Conservation (phyloP, 2,797 vertebrate species). For the Phylloscopus collybita region DNA sequence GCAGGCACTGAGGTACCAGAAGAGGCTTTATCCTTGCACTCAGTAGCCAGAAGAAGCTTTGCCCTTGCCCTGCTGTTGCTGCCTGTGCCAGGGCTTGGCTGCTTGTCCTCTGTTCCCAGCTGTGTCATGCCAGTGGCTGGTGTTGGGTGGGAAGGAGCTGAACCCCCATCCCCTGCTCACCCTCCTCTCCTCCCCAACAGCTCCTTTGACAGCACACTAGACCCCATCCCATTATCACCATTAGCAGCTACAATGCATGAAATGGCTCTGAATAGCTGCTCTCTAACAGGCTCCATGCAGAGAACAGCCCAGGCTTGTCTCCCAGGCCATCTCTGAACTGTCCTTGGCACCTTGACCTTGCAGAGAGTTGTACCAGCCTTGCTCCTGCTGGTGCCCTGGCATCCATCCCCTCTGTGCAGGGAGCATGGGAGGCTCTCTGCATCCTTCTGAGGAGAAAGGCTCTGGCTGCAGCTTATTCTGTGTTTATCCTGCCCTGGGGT, state of each 20-base stretch:
- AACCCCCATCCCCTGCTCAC: neutral
- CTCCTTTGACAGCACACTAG: neutral
- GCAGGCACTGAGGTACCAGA: neutral
- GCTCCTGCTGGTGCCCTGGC: neutral
- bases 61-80: neutral
- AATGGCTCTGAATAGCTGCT: neutral
- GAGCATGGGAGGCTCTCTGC: neutral
- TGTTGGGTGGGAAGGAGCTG: neutral
- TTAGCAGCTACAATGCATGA: neutral
- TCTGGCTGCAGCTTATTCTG: neutral
- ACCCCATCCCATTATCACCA: neutral
- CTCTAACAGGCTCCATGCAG: neutral
- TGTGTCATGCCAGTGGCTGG: accelerated
- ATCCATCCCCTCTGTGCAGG: accelerated
- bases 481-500: neutral
- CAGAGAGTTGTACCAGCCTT: neutral
- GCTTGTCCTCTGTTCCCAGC: neutral
- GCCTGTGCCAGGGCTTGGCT: neutral
- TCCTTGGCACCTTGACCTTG: neutral
- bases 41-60: neutral
- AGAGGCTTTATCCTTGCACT: neutral
- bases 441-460: neutral
- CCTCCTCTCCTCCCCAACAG: accelerated
- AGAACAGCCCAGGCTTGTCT: neutral
- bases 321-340: neutral